Evolutionary conservation across 2,888 invertebrate genomes (phyloP).

Genomic region (Bombylius major): DNA sequence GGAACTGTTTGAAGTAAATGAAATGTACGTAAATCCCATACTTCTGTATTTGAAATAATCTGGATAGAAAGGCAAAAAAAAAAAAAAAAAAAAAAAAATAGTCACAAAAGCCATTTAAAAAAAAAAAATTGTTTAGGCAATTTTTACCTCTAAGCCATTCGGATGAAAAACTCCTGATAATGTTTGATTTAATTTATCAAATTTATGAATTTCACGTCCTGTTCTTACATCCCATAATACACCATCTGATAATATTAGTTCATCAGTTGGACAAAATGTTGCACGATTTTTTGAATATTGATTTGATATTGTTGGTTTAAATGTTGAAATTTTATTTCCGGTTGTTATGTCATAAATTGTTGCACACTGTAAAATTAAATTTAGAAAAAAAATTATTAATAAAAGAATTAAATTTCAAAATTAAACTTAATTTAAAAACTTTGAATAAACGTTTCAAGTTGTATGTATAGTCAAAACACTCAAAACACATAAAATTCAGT

Average conservation of each 20-base stretch:
- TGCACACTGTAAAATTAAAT: constrained; percentile 21
- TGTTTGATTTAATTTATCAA: constrained; percentile 92
- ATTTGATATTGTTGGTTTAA: constrained; percentile 75
- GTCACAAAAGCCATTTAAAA: not conserved
- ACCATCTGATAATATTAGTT: constrained; percentile 89
- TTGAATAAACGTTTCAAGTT: no score
- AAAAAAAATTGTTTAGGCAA: not conserved
- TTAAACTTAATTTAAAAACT: no score
- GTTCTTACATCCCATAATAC: constrained; percentile 87
- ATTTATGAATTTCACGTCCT: constrained; percentile 84
- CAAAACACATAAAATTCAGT: no score
- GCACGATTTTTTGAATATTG: constrained; percentile 89
- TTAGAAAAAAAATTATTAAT: not conserved
- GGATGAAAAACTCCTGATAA: constrained; percentile 95
- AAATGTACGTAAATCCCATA: constrained; percentile 95
- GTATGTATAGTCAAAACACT: no score
- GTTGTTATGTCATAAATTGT: constrained; percentile 78
- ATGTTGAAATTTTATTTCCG: constrained; percentile 55
- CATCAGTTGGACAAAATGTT: constrained; percentile 87
- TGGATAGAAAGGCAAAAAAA: constrained; percentile 26
- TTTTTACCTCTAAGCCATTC: constrained; percentile 72
- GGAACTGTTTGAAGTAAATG: constrained; percentile 89
- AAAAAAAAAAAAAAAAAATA: not conserved
- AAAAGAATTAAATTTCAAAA: not conserved
- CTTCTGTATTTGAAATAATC: constrained; percentile 94